Evolutionary conservation across 1,140 invertebrate genomes (phyloP).

Genomic region (Hormaphis cornu): DNA sequence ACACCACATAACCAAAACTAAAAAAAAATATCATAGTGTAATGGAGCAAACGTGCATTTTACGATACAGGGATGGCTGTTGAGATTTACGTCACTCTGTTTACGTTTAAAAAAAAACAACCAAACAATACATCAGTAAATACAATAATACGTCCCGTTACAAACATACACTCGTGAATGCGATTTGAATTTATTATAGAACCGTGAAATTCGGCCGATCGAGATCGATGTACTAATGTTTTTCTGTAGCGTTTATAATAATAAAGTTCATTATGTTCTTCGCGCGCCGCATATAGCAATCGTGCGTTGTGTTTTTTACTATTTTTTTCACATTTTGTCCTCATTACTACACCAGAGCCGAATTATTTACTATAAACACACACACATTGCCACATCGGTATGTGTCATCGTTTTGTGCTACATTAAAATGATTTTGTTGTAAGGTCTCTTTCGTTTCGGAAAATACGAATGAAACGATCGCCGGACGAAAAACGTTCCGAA

Average conservation of each 20-base stretch:
- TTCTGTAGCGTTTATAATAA: constrained; percentile 21
- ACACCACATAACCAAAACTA: too few species aligned
- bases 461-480: neutral
- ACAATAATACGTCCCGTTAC: too few species aligned
- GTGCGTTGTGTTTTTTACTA: constrained; percentile 15
- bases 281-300: neutral
- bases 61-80: too few species aligned
- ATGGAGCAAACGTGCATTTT: too few species aligned
- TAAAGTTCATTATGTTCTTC: constrained; percentile 20
- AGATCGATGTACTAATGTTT: constrained; percentile 1
- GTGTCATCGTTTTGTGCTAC: neutral
- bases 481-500: neutral
- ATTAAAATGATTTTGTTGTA: constrained; percentile 12
- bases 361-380: neutral
- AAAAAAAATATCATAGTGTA: too few species aligned
- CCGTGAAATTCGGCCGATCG: constrained; percentile 14
- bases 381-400: neutral
- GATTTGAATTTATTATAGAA: constrained; percentile 24
- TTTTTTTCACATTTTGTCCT: neutral
- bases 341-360: neutral
- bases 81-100: too few species aligned
- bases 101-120: too few species aligned
- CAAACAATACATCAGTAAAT: too few species aligned
- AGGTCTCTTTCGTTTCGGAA: neutral
- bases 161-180: neutral